Conservation (phyloP, 2,797 vertebrate genomes). For the Silurus aristotelis region DNA sequence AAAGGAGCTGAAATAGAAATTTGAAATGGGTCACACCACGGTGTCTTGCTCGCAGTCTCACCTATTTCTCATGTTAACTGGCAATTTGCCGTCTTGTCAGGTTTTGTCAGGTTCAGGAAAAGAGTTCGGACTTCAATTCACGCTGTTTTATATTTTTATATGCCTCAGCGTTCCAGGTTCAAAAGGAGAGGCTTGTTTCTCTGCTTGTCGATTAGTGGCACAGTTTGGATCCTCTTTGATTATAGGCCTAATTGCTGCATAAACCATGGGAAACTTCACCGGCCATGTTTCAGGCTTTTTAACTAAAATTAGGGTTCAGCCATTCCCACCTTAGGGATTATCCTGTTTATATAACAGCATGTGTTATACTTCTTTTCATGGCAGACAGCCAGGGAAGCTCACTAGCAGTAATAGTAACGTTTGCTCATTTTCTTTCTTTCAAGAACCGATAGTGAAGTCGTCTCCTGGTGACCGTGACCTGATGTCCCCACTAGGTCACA, state of each 20-base stretch:
- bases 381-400: background rate
- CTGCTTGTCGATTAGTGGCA: background rate
- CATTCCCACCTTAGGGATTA: background rate
- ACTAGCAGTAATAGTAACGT: background rate
- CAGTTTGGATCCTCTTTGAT: background rate
- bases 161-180: background rate
- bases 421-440: background rate
- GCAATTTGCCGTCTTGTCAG: slow-evolving; percentile 19
- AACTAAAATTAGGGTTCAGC: too few relatives aligned
- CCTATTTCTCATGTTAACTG: slow-evolving; percentile 24
- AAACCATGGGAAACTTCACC: background rate
- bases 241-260: background rate
- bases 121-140: background rate
- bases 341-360: background rate
- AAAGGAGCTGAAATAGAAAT: slow-evolving; percentile 22
- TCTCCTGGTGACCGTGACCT: background rate
- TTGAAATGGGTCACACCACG: slow-evolving; percentile 31
- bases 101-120: slow-evolving; percentile 31
- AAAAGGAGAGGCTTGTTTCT: background rate
- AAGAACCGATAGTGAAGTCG: background rate
- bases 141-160: slow-evolving; percentile 13
- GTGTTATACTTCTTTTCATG: background rate
- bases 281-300: too few relatives aligned
- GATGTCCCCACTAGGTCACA: background rate
- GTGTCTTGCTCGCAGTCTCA: background rate